Evolutionary conservation across 2,888 invertebrate species (phyloP).

Genomic region (Sylvicola cinctus): DNA sequence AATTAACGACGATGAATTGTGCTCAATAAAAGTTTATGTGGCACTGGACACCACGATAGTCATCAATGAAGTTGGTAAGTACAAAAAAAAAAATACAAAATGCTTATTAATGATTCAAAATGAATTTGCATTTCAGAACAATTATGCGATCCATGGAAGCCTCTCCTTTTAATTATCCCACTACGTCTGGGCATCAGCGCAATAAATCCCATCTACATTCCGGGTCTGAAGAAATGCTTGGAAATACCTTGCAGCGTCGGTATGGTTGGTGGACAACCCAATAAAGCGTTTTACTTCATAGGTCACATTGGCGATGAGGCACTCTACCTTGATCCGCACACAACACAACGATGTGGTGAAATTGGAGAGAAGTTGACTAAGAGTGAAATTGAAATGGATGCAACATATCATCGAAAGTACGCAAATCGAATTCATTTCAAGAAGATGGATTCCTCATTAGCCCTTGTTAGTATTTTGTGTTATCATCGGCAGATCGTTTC

Average conservation of each 20-base stretch:
- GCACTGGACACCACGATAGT: constrained; percentile 91
- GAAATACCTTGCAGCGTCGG: constrained; percentile 34
- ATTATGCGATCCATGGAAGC: constrained; percentile 50
- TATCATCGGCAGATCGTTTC: no score
- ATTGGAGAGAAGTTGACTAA: constrained; percentile 51
- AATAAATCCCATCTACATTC: constrained; percentile 84
- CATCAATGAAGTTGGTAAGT: constrained; percentile 80
- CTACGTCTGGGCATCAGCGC: constrained; percentile 80
- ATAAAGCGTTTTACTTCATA: constrained; percentile 92
- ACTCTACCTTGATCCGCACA: constrained; percentile 90
- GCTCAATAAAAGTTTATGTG: constrained; percentile 75
- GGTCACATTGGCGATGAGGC: constrained; percentile 86
- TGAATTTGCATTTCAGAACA: constrained; percentile 20
- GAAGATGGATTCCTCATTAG: constrained; percentile 86
- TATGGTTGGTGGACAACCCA: constrained; percentile 97
- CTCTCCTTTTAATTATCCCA: constrained; percentile 67
- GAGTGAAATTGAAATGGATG: constrained; percentile 61
- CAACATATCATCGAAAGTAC: constrained; percentile 67
- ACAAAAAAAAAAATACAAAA: constrained; percentile 6
- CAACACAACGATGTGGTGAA: constrained; percentile 59
- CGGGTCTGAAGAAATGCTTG: constrained; percentile 50
- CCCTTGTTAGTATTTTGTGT: constrained; percentile 66
- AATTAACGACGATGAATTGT: constrained; percentile 75
- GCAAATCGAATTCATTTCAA: constrained; percentile 75
- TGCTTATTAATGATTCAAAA: neutral